Evolutionary conservation across 2,888 invertebrate genomes (phyloP).

Genomic region (Apamea crenata): DNA sequence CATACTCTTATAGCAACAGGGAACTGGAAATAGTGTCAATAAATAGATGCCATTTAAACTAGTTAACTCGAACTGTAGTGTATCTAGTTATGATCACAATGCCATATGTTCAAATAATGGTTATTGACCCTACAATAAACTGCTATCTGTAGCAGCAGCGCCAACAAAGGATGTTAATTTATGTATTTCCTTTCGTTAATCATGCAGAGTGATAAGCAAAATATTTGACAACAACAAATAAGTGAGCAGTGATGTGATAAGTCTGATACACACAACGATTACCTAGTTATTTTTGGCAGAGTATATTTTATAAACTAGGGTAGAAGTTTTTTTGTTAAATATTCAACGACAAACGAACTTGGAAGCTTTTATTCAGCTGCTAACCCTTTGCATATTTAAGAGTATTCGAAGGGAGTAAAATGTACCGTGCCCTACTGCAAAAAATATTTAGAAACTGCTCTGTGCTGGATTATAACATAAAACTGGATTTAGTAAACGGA

Average conservation of each 20-base stretch:
- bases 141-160: slow-evolving; percentile 39
- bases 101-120: slow-evolving; percentile 46
- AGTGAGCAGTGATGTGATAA: slow-evolving; percentile 24
- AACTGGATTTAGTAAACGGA: slow-evolving; percentile 7
- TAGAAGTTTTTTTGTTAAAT: slow-evolving; percentile 11
- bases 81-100: slow-evolving; percentile 22
- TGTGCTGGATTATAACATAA: background rate
- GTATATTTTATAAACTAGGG: background rate
- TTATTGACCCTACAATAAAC: slow-evolving; percentile 53
- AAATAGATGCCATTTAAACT: slow-evolving; percentile 21
- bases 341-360: slow-evolving; percentile 17
- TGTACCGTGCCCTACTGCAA: background rate
- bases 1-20: background rate
- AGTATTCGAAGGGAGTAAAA: background rate
- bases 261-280: background rate
- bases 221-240: slow-evolving; percentile 49
- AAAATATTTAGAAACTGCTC: background rate
- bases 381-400: slow-evolving; percentile 53
- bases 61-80: slow-evolving; percentile 14
- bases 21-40: slow-evolving; percentile 7
- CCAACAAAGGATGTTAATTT: slow-evolving; percentile 49
- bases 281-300: background rate
- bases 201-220: slow-evolving; percentile 41
- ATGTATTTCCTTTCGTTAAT: slow-evolving; percentile 57
- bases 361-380: slow-evolving; percentile 24